Percentiles rank a stretch among this genome's conserved stretches.
These are phyloP conservation scores for Escarpia spicata DNA, from an alignment of 2,888 invertebrate genomes.

Conservation along the genomic window DNA sequence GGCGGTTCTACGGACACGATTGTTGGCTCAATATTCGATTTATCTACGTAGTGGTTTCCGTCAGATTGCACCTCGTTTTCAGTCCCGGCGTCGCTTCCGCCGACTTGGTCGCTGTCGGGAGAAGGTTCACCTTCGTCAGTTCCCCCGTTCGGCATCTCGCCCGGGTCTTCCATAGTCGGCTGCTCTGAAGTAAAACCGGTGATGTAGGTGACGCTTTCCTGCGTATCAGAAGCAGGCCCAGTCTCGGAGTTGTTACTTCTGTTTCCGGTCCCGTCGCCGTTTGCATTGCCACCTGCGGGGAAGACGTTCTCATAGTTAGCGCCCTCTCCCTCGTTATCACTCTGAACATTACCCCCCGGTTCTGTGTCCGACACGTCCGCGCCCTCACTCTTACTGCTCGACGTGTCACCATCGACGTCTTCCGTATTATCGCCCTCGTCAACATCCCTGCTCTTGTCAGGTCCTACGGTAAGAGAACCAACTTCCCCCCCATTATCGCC, in stretches of 20 bases:
- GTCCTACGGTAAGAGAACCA: not conserved
- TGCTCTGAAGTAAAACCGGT: not conserved
- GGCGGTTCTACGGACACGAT: not conserved
- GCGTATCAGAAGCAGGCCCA: not conserved
- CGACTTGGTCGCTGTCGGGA: not conserved
- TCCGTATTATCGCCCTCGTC: not conserved
- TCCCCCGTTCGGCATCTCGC: not conserved
- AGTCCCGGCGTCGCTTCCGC: not conserved
- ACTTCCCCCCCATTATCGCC: not conserved
- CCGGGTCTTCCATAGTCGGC: not conserved
- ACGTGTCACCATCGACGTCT: not conserved
- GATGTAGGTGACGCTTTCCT: not conserved
- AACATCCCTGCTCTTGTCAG: not conserved
- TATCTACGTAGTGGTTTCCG: not conserved
- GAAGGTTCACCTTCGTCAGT: not conserved
- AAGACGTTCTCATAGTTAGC: not conserved
- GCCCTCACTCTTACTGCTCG: not conserved
- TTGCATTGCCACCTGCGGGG: not conserved
- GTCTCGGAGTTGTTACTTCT: not conserved
- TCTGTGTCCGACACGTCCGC: not conserved
- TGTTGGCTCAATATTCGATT: not conserved
- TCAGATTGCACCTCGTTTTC: not conserved
- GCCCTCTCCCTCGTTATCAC: not conserved
- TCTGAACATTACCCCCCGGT: not conserved
- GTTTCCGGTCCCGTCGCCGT: not conserved